Conservation (phyloP, 2,113 vertebrate species). For the Brachypodius melanocephalos region DNA sequence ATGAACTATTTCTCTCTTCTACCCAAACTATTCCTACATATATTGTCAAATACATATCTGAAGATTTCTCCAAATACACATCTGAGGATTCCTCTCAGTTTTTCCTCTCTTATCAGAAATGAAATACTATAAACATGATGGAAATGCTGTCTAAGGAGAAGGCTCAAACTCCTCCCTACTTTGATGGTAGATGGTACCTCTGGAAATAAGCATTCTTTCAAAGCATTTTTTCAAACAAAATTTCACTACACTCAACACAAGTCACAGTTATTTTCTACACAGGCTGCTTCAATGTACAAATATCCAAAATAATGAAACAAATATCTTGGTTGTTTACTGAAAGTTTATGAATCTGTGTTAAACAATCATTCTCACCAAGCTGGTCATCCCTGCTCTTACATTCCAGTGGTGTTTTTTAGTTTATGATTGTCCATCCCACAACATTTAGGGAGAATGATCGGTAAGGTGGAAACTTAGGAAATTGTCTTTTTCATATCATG, state of each 20-base stretch:
- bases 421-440: not conserved
- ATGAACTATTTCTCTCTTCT: not conserved
- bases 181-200: not conserved
- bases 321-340: not conserved
- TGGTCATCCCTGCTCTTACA: not conserved
- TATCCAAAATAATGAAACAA: not conserved
- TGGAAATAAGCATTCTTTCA: not conserved
- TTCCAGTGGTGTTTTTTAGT: not conserved
- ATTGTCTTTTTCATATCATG: not conserved
- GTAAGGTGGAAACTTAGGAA: not conserved
- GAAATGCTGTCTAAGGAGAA: not conserved
- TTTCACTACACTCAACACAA: not conserved
- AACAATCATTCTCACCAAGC: not conserved
- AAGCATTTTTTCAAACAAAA: not conserved
- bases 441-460: not conserved
- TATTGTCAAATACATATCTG: not conserved
- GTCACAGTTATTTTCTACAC: not conserved
- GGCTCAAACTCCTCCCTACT: not conserved
- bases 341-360: not conserved
- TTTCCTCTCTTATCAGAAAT: not conserved
- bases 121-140: rapidly evolving
- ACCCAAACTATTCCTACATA: not conserved
- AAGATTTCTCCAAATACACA: not conserved
- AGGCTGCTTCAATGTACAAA: not conserved
- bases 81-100: not conserved